These are phyloP conservation scores for Macrotus californicus DNA, from an alignment of 2,113 vertebrate genomes.

Conservation along the genomic window DNA sequence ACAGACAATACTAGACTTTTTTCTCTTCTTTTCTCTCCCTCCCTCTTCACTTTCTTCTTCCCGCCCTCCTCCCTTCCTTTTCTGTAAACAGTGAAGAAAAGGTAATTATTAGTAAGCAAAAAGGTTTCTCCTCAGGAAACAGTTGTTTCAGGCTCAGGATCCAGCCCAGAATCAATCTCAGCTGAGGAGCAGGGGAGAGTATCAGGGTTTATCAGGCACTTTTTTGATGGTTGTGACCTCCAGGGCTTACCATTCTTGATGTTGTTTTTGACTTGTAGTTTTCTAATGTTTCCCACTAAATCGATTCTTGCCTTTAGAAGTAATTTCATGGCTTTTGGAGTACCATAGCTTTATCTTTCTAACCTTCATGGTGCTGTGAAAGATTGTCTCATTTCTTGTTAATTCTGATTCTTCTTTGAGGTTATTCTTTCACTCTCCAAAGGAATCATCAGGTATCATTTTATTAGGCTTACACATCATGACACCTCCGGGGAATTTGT, in stretches of 20 bases:
- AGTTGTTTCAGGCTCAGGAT: neutral
- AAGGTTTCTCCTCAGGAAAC: neutral
- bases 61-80: neutral
- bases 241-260: constrained; percentile 28
- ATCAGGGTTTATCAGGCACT: neutral
- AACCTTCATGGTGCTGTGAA: constrained; percentile 57
- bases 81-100: neutral
- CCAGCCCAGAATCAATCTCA: constrained; percentile 23
- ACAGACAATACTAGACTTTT: neutral
- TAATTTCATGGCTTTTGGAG: constrained; percentile 52
- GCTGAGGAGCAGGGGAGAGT: neutral
- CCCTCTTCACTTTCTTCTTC: neutral
- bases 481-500: constrained; percentile 50
- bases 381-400: constrained; percentile 69
- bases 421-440: constrained; percentile 43
- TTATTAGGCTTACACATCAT: constrained; percentile 59
- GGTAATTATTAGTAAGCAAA: neutral
- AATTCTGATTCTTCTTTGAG: constrained; percentile 49
- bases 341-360: constrained; percentile 51
- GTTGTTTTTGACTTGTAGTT: constrained; percentile 42
- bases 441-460: constrained; percentile 33
- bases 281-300: constrained; percentile 51
- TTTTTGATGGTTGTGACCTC: constrained; percentile 3
- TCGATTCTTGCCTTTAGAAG: constrained; percentile 58
- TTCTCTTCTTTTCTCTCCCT: no score